These are phyloP conservation scores for Drosophila lacertosa DNA, from an alignment of 1,140 invertebrate species.

Conservation along the genomic window DNA sequence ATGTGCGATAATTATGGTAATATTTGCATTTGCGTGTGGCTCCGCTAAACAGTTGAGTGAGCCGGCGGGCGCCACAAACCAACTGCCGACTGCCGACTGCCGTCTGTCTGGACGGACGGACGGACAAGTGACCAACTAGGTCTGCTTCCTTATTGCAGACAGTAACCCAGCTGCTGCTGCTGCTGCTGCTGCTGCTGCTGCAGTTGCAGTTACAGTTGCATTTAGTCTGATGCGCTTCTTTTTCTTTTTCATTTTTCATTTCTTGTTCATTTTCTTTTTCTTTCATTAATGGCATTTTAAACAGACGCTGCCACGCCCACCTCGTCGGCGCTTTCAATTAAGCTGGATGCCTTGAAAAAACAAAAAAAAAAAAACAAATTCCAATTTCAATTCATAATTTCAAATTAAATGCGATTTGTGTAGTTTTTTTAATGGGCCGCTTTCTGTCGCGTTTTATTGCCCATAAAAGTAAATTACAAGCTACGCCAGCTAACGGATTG, in stretches of 20 bases:
- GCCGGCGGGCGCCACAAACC: constrained; percentile 61
- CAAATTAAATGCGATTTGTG: constrained; percentile 51
- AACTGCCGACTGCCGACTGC: background rate
- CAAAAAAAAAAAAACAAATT: no score
- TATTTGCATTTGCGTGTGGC: constrained; percentile 81
- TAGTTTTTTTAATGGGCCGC: constrained; percentile 36
- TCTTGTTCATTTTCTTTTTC: background rate
- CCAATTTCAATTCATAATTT: constrained; percentile 54
- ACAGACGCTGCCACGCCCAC: constrained; percentile 49
- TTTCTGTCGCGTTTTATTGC: constrained; percentile 46
- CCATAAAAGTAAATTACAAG: constrained; percentile 53
- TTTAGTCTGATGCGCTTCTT: constrained; percentile 2
- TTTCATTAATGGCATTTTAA: constrained; percentile 68
- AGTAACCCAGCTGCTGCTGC: constrained; percentile 6
- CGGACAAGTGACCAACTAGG: background rate
- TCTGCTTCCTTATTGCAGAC: constrained; percentile 22
- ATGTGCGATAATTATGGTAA: constrained; percentile 81
- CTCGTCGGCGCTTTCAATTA: constrained; percentile 30
- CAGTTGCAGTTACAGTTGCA: constrained; percentile 19
- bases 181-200: constrained; percentile 1
- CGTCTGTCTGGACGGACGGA: constrained; percentile 8
- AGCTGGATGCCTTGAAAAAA: constrained; percentile 24
- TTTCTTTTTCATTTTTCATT: background rate
- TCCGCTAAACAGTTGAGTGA: constrained; percentile 81
- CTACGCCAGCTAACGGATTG: constrained; percentile 9